Evolutionary conservation across 2,888 invertebrate genomes (phyloP).

Genomic region (Agonopterix arenella): DNA sequence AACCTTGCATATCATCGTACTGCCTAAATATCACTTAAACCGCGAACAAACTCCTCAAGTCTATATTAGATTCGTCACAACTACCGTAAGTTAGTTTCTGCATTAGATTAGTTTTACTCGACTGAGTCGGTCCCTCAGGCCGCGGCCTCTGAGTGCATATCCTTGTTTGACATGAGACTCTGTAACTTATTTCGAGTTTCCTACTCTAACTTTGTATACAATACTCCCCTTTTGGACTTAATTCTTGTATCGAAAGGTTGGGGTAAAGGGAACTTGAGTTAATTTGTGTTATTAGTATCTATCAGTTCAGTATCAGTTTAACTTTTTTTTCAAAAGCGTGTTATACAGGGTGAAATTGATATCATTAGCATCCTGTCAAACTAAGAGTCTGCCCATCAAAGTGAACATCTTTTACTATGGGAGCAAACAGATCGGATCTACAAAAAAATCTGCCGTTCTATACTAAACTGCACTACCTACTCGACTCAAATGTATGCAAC

Average conservation of each 20-base stretch:
- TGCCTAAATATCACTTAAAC: slow-evolving; percentile 28
- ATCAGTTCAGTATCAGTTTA: too few species aligned
- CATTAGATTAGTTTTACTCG: slow-evolving; percentile 59
- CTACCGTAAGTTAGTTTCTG: slow-evolving; percentile 38
- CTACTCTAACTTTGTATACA: neutral
- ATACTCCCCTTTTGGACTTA: slow-evolving; percentile 4
- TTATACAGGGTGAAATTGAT: too few species aligned
- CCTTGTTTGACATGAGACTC: slow-evolving; percentile 66
- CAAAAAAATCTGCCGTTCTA: too few species aligned
- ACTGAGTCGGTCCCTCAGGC: slow-evolving; percentile 27
- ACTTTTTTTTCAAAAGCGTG: too few species aligned
- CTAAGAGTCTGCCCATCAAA: too few species aligned
- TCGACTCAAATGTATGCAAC: too few species aligned
- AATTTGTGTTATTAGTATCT: too few species aligned
- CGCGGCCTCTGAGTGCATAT: slow-evolving; percentile 57
- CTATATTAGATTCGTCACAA: slow-evolving; percentile 29
- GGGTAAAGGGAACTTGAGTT: neutral
- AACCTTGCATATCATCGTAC: neutral
- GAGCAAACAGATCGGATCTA: too few species aligned
- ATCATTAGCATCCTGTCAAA: too few species aligned
- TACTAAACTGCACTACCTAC: too few species aligned
- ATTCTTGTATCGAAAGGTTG: too few species aligned
- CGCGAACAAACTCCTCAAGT: slow-evolving; percentile 19
- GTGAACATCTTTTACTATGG: too few species aligned
- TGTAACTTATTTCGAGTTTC: slow-evolving; percentile 48